Base-by-base conservation (phyloP, 1,140 invertebrate genomes). In the Mercenaria mercenaria region DNA sequence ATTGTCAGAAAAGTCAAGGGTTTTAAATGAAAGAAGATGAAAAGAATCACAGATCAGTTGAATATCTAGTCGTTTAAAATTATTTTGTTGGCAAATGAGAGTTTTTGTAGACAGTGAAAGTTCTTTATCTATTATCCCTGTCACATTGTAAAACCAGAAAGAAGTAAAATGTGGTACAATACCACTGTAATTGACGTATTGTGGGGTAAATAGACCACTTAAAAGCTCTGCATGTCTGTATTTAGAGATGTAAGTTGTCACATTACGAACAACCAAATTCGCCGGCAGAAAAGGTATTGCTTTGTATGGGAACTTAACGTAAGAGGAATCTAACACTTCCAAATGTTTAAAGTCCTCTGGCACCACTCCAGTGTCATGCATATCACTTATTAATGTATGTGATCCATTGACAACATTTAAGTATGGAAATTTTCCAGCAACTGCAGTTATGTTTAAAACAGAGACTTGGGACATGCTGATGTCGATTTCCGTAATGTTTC, bases 1-100 rank as follows among this genome's bases (percentile, higher is more conserved):
- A 80, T 80, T 80, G 34, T 29, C 37, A 56, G 47, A 56, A 15
- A 80, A 18, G 56, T 80, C 76, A 32, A 80, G n/a, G 11, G 10
- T 20, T 59, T 80, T 1, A 20, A 80, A 10, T 4, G 76, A 32
- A 8, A n/a, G 23, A 20, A 39, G 20, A 4, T 18, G 3, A 74
- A 23, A 74, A n/a, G 41, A 18, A 13, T 74, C 26, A 23, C 69
- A 37, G 1, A 2, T 39, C 18, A 74, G 18, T 1, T 74, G 11
- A 3, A 74, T 3, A 74, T 74, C 41, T 3, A 74, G 6, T 23
- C 18, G 39, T 41, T 20, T 43, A 41, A 74, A n/a, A 43, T 74
- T 41, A 26, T 74, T 74, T 10, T 43, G 34, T 10, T 41, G 20
- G 23, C 20, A 6, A 43, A 18, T n/a, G 11, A 74, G 13, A 8